Evolutionary conservation across 2,113 vertebrate genomes (phyloP).

Genomic region (Colistium nudipinnis): DNA sequence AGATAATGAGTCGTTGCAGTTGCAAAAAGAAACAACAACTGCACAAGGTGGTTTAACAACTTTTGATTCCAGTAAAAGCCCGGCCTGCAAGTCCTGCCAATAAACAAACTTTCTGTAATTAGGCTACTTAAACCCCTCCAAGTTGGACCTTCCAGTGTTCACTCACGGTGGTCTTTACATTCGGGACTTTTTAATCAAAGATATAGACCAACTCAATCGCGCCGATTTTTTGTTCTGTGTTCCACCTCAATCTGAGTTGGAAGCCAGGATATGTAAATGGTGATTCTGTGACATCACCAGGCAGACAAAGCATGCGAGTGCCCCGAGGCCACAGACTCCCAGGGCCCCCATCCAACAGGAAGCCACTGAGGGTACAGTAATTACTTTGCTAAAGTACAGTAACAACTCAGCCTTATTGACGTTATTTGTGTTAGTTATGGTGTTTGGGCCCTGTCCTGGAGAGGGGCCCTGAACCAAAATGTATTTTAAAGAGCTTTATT

Average conservation of each 20-base stretch:
- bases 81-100: conserved; percentile 41
- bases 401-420: not conserved
- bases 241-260: too few relatives aligned
- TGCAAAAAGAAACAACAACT: too few relatives aligned
- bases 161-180: conserved; percentile 55
- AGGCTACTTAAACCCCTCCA: conserved; percentile 46
- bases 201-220: too few relatives aligned
- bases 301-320: not conserved
- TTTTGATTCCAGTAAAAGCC: conserved; percentile 66
- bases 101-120: conserved; percentile 64
- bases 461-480: not conserved
- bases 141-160: conserved; percentile 27
- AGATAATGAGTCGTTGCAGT: conserved; percentile 69
- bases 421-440: not conserved
- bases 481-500: not conserved
- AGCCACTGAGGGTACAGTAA: not conserved
- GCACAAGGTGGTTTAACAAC: conserved; percentile 64
- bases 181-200: conserved; percentile 31
- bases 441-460: not conserved
- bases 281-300: not conserved
- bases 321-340: not conserved
- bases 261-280: too few relatives aligned
- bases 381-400: not conserved
- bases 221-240: too few relatives aligned
- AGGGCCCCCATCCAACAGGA: too few relatives aligned